phyloP scores from a whole-genome alignment of 2,888 invertebrate species.

The Leptinotarsa rubiginosa region DNA sequence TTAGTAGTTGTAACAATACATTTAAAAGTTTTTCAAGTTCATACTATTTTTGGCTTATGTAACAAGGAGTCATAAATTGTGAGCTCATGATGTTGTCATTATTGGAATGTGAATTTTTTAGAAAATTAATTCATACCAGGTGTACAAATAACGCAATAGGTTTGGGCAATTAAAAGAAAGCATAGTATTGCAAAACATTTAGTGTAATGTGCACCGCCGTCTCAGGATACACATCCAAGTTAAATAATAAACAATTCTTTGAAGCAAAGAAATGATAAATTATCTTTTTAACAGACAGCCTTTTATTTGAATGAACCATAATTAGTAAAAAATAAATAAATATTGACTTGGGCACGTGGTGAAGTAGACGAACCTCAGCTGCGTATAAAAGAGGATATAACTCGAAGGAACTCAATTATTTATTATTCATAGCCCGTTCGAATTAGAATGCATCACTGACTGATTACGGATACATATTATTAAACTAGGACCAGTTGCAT shows the following conservation, averaged over 20 bases:
- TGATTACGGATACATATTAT: conserved; percentile 7
- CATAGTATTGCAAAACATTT: conserved; percentile 26
- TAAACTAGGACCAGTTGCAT: conserved; percentile 7
- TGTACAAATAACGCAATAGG: conserved; percentile 26
- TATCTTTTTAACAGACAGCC: conserved; percentile 15
- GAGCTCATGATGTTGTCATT: conserved; percentile 22
- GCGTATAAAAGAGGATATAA: conserved; percentile 18
- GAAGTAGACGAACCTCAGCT: conserved; percentile 21
- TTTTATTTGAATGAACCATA: conserved; percentile 27
- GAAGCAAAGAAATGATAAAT: conserved; percentile 22
- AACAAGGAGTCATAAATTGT: conserved; percentile 7
- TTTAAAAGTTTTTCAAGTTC: too few species aligned
- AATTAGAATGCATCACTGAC: conserved; percentile 12
- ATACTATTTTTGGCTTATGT: background rate
- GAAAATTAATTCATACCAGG: conserved; percentile 28
- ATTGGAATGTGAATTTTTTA: conserved; percentile 20
- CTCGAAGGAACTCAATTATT: conserved; percentile 19
- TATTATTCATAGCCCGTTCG: conserved; percentile 13
- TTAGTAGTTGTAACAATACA: too few species aligned
- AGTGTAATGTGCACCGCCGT: conserved; percentile 19
- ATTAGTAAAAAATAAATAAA: conserved; percentile 26
- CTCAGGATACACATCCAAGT: conserved; percentile 17
- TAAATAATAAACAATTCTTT: conserved; percentile 22
- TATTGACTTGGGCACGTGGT: conserved; percentile 22
- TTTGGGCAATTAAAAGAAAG: conserved; percentile 30